Evolutionary conservation across 2,888 invertebrate species (phyloP).

Genomic region (Tetheella fluctuosa): DNA sequence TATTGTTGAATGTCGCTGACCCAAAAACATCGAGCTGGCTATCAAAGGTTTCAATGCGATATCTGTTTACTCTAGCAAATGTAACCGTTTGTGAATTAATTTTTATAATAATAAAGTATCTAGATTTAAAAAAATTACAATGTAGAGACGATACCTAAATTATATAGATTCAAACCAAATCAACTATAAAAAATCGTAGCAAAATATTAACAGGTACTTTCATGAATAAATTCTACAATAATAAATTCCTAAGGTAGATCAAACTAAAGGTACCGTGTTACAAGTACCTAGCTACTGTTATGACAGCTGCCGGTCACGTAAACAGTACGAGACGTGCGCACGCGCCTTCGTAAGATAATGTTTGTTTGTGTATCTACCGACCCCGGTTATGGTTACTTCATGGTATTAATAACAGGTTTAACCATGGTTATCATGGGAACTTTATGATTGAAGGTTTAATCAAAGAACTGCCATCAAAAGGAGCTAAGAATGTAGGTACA

Average conservation of each 20-base stretch:
- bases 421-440: conserved; percentile 24
- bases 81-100: neutral
- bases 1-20: conserved; percentile 9
- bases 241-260: neutral
- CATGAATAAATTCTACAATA: too few species aligned
- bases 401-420: conserved; percentile 24
- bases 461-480: conserved; percentile 5
- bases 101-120: neutral
- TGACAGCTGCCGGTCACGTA: conserved; percentile 73
- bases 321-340: conserved; percentile 59
- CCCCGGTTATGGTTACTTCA: conserved; percentile 21
- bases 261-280: neutral
- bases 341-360: conserved; percentile 54
- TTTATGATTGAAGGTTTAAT: conserved; percentile 21
- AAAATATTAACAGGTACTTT: too few species aligned
- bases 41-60: neutral
- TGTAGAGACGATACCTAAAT: too few species aligned
- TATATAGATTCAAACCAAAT: too few species aligned
- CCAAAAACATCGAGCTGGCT: neutral
- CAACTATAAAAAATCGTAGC: too few species aligned
- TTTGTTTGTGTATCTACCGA: conserved; percentile 62
- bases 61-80: neutral
- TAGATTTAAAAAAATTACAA: neutral
- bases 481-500: neutral
- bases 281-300: conserved; percentile 47